Percentiles rank a stretch among this genome's conserved stretches.
phyloP scores from a whole-genome alignment of 2,113 vertebrate species.

The Numenius arquata region DNA sequence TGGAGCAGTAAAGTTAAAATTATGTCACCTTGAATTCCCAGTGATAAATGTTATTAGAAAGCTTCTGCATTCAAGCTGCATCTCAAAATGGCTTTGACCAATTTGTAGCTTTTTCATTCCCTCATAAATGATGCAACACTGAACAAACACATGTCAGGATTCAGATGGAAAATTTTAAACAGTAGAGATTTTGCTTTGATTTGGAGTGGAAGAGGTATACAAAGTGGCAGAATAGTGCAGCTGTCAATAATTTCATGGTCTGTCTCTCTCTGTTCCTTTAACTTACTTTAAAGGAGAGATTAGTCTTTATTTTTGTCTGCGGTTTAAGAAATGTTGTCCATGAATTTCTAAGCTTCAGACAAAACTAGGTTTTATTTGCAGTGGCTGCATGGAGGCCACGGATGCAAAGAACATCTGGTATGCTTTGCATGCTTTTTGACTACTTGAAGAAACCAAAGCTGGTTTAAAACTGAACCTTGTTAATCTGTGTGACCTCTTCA shows the following conservation, averaged over 20 bases:
- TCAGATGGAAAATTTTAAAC: background rate
- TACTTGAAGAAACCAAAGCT: background rate
- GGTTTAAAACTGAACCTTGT: background rate
- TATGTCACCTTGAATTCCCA: slow-evolving; percentile 31
- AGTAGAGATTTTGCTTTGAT: background rate
- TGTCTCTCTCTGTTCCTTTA: background rate
- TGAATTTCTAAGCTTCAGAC: background rate
- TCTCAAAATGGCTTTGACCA: background rate
- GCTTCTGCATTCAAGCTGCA: background rate
- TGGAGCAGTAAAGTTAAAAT: background rate
- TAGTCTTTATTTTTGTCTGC: background rate
- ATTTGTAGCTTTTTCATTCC: background rate
- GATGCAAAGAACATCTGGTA: background rate
- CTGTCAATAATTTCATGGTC: background rate
- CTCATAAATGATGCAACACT: background rate
- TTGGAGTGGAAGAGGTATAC: background rate
- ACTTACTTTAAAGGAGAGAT: background rate
- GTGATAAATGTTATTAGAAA: slow-evolving; percentile 1
- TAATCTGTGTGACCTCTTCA: background rate
- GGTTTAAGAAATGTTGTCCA: background rate
- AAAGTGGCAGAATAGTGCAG: background rate
- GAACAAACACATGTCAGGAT: background rate
- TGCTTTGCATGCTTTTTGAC: background rate
- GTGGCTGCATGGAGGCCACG: background rate
- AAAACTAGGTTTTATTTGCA: background rate